A percentile compares a stretch with the other conserved stretches of the same genome.
Evolutionary conservation across 2,113 vertebrate species (phyloP).

Genomic region (Dermatemys mawii): DNA sequence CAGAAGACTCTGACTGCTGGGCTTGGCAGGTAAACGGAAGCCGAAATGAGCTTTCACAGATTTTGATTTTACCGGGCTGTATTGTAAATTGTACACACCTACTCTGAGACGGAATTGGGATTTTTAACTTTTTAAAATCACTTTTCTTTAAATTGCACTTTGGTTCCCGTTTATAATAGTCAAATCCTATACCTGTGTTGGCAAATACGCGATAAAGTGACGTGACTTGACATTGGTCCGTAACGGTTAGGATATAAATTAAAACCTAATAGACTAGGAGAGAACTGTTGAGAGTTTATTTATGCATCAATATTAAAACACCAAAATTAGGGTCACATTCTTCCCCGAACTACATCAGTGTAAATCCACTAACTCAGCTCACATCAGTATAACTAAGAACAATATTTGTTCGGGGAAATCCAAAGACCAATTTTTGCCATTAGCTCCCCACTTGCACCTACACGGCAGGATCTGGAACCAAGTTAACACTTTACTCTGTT

Average conservation of each 20-base stretch:
- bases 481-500: not conserved
- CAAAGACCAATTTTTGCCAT: rapidly evolving
- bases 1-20: not conserved
- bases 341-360: not conserved
- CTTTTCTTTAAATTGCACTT: not conserved
- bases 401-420: not conserved
- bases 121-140: not conserved
- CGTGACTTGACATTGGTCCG: not conserved
- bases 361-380: not conserved
- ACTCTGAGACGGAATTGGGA: not conserved
- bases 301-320: not conserved
- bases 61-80: not conserved
- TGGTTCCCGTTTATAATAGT: not conserved
- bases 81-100: not conserved
- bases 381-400: not conserved
- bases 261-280: not conserved
- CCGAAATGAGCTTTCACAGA: not conserved
- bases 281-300: not conserved
- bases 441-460: not conserved
- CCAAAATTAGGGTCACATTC: not conserved
- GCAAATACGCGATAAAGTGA: not conserved
- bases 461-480: not conserved
- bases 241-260: not conserved
- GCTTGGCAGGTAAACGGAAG: not conserved
- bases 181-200: not conserved